Evolutionary conservation across 2,113 vertebrate genomes (phyloP).

Genomic region (Melospiza georgiana): DNA sequence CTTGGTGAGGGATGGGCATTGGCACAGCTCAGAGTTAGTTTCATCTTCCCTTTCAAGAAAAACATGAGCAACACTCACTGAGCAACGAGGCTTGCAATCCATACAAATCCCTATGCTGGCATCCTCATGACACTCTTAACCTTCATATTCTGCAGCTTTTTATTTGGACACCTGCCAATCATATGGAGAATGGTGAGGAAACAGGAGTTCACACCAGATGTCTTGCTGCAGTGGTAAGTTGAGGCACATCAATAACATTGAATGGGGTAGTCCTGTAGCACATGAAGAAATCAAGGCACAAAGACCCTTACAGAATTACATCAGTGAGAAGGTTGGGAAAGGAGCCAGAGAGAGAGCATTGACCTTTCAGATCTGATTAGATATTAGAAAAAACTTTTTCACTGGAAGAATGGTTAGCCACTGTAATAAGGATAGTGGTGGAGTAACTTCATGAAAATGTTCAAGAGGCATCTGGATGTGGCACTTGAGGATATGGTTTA

Average conservation of each 20-base stretch:
- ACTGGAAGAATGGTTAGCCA: neutral
- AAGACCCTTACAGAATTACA: neutral
- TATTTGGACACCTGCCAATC: slow-evolving; percentile 74
- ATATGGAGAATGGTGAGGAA: slow-evolving; percentile 66
- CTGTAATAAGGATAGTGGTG: neutral
- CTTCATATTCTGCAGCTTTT: slow-evolving; percentile 71
- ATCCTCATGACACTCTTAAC: neutral
- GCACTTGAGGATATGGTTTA: neutral
- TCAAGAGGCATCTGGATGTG: fast-evolving
- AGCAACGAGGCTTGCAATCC: neutral
- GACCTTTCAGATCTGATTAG: neutral
- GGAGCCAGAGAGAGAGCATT: neutral
- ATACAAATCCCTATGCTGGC: neutral
- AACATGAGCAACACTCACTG: neutral
- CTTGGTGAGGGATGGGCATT: neutral
- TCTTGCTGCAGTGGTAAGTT: slow-evolving; percentile 77
- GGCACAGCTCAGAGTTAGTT: neutral
- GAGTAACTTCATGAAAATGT: neutral
- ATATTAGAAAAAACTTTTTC: neutral
- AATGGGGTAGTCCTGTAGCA: neutral
- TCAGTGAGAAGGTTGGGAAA: neutral
- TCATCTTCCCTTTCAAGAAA: neutral
- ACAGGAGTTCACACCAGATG: slow-evolving; percentile 23
- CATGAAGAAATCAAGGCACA: neutral
- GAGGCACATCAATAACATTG: neutral